Conservation (phyloP, 2,113 vertebrate genomes). For the Danionella cerebrum region DNA sequence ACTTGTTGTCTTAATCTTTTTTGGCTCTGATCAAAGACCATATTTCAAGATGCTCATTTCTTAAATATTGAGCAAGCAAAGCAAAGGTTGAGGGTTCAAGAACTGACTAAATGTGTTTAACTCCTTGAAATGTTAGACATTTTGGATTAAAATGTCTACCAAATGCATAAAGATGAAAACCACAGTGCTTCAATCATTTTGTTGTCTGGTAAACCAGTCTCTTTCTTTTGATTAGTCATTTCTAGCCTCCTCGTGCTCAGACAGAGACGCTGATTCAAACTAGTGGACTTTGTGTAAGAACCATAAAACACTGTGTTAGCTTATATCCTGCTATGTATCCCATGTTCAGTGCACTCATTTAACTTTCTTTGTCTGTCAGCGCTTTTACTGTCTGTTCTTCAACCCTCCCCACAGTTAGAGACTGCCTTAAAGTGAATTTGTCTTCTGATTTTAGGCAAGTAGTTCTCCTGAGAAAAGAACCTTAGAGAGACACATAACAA, state of each 20-base stretch:
- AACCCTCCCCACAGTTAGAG: neutral
- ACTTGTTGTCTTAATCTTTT: too few relatives aligned
- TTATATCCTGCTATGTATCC: neutral
- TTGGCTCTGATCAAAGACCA: too few relatives aligned
- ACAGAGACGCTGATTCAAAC: neutral
- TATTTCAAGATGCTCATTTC: too few relatives aligned
- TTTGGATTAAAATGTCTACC: too few relatives aligned
- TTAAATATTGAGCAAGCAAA: too few relatives aligned
- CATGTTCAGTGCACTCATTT: neutral
- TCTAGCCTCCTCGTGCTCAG: neutral
- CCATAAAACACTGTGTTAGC: neutral
- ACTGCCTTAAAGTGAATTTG: neutral
- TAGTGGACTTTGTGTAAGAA: neutral
- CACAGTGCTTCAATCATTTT: slow-evolving; percentile 20
- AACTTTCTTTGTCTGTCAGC: neutral
- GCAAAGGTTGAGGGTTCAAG: too few relatives aligned
- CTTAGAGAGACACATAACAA: slow-evolving; percentile 18
- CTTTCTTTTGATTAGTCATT: neutral
- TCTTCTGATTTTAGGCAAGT: slow-evolving; percentile 13
- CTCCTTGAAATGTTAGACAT: too few relatives aligned
- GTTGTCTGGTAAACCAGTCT: slow-evolving; percentile 15
- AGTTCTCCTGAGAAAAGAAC: slow-evolving; percentile 20
- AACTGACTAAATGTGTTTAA: too few relatives aligned
- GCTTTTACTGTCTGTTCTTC: neutral
- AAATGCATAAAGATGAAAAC: slow-evolving; percentile 18